Evolutionary conservation across 2,888 invertebrate genomes (phyloP).

Genomic region (Lasioglossum villosulum): DNA sequence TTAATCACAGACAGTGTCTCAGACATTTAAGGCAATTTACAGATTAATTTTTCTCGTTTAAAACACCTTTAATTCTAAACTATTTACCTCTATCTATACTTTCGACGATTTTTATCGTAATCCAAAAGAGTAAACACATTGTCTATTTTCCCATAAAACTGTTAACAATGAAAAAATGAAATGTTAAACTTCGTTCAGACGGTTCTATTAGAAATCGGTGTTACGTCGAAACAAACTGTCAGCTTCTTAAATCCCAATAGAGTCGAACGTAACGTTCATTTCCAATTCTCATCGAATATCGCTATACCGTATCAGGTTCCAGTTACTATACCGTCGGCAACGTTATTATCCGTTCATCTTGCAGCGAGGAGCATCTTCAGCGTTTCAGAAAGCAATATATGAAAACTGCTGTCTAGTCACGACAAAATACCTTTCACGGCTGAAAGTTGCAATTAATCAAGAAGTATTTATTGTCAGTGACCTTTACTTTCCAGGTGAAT

Average conservation of each 20-base stretch:
- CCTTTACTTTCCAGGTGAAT: conserved; percentile 49
- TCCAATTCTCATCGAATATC: background rate
- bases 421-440: conserved; percentile 37
- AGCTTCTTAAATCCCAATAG: background rate
- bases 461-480: conserved; percentile 48
- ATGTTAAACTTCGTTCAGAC: background rate
- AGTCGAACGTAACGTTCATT: background rate
- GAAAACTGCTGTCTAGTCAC: conserved; percentile 37
- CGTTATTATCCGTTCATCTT: conserved; percentile 6
- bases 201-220: background rate
- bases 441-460: conserved; percentile 51
- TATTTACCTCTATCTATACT: no score
- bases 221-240: background rate
- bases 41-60: no score
- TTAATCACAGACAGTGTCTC: background rate
- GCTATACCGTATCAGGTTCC: background rate
- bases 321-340: conserved; percentile 8
- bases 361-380: background rate
- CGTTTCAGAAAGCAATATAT: conserved; percentile 3
- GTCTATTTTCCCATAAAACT: background rate
- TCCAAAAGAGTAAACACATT: background rate
- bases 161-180: background rate
- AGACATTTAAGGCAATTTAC: background rate
- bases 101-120: background rate
- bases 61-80: no score